A percentile compares a stretch with the other conserved stretches of the same genome.
These are phyloP conservation scores for Psittacula cyanocephala DNA, from an alignment of 2,113 vertebrate genomes.

Conservation along the genomic window DNA sequence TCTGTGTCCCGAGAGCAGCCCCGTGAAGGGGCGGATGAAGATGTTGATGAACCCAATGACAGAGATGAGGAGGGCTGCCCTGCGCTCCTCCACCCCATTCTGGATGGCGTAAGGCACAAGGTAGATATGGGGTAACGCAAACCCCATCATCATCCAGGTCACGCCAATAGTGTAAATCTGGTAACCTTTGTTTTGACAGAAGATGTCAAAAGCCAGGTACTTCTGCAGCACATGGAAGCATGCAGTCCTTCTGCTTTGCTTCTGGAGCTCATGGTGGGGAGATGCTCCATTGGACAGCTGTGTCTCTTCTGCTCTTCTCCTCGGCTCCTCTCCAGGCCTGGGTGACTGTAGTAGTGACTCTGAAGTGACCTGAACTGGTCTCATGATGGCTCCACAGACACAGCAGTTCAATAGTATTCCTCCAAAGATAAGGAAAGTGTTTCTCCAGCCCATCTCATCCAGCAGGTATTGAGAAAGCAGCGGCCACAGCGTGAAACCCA, in stretches of 20 bases:
- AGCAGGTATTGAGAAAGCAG: constrained; percentile 85
- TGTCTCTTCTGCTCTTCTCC: background rate
- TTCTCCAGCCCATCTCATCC: constrained; percentile 88
- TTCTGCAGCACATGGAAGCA: constrained; percentile 61
- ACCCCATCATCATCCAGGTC: constrained; percentile 88
- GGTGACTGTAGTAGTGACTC: background rate
- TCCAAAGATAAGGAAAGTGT: constrained; percentile 88
- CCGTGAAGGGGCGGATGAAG: constrained; percentile 81
- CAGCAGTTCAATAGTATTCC: constrained; percentile 89
- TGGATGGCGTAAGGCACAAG: constrained; percentile 86
- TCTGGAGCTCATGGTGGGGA: background rate
- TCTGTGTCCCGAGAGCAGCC: constrained; percentile 77
- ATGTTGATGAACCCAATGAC: constrained; percentile 89
- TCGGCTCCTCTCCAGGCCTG: background rate
- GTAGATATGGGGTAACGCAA: constrained; percentile 85
- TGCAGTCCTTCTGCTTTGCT: background rate
- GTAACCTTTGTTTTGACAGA: constrained; percentile 82
- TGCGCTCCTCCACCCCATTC: constrained; percentile 75
- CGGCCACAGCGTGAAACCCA: constrained; percentile 85
- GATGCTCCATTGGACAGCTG: constrained; percentile 16
- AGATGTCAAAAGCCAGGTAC: constrained; percentile 90
- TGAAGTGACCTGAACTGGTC: constrained; percentile 74
- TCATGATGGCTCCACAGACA: constrained; percentile 89
- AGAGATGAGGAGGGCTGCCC: constrained; percentile 85
- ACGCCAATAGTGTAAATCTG: constrained; percentile 80